Conservation (phyloP, 2,113 vertebrate genomes). For the Enhydra lutris region DNA sequence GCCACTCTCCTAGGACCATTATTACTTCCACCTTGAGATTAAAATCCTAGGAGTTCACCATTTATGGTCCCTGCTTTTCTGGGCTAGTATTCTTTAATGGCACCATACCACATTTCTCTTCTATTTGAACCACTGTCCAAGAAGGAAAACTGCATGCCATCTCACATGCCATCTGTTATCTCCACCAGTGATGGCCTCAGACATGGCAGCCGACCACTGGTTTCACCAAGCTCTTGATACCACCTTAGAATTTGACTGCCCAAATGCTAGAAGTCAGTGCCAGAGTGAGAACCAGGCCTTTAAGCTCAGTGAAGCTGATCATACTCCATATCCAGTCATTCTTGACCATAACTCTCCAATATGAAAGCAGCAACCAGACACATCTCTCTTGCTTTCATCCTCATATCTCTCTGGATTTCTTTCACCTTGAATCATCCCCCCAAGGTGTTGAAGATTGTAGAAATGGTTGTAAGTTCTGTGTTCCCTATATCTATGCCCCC, state of each 20-base stretch:
- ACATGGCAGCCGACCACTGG: too few relatives aligned
- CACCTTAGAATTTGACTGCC: neutral
- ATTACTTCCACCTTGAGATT: neutral
- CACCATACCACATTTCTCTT: neutral
- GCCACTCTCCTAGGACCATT: neutral
- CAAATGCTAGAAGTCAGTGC: neutral
- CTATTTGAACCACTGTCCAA: neutral
- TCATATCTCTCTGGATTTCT: neutral
- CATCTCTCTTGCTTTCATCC: neutral
- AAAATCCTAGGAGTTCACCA: neutral
- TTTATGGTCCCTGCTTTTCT: neutral
- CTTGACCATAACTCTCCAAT: neutral
- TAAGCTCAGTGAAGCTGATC: neutral
- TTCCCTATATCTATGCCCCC: neutral
- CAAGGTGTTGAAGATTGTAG: neutral
- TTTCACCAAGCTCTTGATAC: neutral
- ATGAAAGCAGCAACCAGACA: neutral
- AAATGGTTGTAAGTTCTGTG: neutral
- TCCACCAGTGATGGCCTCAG: neutral
- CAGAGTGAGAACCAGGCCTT: neutral
- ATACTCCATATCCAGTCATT: neutral
- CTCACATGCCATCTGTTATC: neutral
- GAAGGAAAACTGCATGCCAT: neutral
- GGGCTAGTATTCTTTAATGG: neutral
- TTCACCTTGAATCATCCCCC: neutral